Conservation (phyloP, 2,888 invertebrate genomes). For the Caenorhabditis becei region DNA sequence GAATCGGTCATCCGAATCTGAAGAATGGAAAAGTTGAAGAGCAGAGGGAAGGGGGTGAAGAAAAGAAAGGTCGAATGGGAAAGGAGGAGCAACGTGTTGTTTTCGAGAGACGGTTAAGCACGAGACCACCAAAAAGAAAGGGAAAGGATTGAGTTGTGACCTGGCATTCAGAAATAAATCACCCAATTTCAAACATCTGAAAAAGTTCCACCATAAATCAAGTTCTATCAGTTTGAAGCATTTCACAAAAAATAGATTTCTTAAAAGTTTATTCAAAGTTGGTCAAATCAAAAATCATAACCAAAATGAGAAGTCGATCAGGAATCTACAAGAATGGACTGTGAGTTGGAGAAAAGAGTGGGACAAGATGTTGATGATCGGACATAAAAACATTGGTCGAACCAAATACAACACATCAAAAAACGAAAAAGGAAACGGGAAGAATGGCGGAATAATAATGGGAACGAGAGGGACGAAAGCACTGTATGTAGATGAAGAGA, state of each 20-base stretch:
- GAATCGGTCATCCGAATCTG: neutral
- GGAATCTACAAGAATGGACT: no score
- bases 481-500: neutral
- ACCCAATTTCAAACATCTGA: no score
- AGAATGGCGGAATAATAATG: neutral
- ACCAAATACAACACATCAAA: neutral
- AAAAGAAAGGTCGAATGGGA: neutral
- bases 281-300: no score
- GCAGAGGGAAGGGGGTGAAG: neutral
- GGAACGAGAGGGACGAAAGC: neutral
- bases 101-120: no score
- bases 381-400: neutral
- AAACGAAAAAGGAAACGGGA: neutral
- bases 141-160: no score
- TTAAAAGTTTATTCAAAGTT: no score
- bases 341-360: neutral
- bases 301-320: no score
- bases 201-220: no score
- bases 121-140: no score
- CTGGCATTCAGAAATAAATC: no score
- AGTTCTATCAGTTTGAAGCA: no score
- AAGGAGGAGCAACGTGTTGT: neutral
- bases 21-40: neutral
- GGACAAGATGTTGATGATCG: neutral
- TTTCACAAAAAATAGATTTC: no score